phyloP scores from a whole-genome alignment of 2,797 vertebrate species.

The Micrastur ruficollis region DNA sequence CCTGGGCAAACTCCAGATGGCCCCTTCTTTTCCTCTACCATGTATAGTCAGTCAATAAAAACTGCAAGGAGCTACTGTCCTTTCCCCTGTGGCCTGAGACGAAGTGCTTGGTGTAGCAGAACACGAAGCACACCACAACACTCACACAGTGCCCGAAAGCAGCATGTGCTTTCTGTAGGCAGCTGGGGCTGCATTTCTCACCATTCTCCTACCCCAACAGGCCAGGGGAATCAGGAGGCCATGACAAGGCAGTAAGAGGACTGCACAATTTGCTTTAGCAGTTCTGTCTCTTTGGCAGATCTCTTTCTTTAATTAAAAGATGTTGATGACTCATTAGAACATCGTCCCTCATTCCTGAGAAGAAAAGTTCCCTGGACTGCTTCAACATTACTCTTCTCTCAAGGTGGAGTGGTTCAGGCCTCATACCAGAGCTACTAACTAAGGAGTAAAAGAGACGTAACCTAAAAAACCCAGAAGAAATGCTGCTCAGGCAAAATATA shows the following conservation, averaged over 20 bases:
- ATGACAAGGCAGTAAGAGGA: background rate
- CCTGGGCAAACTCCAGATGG: background rate
- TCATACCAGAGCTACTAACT: background rate
- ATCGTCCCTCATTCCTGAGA: background rate
- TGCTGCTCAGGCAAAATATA: background rate
- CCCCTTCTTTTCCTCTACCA: background rate
- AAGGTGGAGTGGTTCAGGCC: background rate
- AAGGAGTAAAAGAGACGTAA: background rate
- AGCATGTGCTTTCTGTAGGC: background rate
- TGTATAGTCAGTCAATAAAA: background rate
- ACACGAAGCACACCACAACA: background rate
- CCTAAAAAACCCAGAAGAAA: background rate
- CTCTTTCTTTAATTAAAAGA: background rate
- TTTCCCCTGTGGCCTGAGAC: background rate
- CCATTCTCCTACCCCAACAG: too few species aligned
- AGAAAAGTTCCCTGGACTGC: background rate
- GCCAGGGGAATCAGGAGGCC: background rate
- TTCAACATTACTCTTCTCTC: background rate
- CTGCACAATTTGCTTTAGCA: background rate
- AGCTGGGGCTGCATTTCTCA: background rate
- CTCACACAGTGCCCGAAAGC: fast-evolving
- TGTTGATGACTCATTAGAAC: background rate
- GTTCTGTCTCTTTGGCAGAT: background rate
- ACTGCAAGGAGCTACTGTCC: background rate
- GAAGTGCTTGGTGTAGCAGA: fast-evolving